Percentiles rank a stretch among this genome's conserved stretches.
Evolutionary conservation across 2,888 invertebrate genomes (phyloP).

Genomic region (Eulithis prunata): DNA sequence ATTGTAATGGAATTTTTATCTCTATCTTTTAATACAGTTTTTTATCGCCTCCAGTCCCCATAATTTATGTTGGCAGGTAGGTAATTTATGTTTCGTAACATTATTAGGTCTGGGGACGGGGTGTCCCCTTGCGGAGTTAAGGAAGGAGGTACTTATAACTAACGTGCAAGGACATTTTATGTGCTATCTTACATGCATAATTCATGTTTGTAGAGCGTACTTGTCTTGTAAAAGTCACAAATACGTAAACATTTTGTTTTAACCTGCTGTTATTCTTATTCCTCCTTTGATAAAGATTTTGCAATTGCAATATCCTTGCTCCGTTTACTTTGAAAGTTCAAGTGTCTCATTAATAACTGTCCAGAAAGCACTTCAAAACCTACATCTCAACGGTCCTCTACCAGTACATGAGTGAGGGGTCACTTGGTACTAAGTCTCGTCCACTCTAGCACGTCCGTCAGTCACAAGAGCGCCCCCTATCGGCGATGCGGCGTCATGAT

Average conservation of each 20-base stretch:
- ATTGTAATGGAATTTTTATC: conserved; percentile 31
- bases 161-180: conserved; percentile 18
- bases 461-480: conserved; percentile 42
- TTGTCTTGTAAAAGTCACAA: background rate
- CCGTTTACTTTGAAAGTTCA: background rate
- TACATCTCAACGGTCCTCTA: background rate
- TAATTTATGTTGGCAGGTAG: conserved; percentile 27
- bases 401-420: background rate
- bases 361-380: conserved; percentile 7
- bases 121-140: conserved; percentile 8
- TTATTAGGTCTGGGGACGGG: conserved; percentile 19
- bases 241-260: background rate
- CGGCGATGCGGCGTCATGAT: conserved; percentile 47
- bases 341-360: conserved; percentile 10
- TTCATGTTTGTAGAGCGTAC: conserved; percentile 7
- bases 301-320: no score
- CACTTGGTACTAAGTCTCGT: conserved; percentile 24
- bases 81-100: conserved; percentile 25
- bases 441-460: conserved; percentile 62
- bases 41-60: conserved; percentile 18
- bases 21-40: conserved; percentile 25
- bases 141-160: conserved; percentile 18
- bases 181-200: conserved; percentile 17
- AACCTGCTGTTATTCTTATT: no score
- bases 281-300: no score